Percentiles rank a stretch among this genome's conserved stretches.
phyloP scores from a whole-genome alignment of 2,888 invertebrate genomes.

The Phoronis australis region DNA sequence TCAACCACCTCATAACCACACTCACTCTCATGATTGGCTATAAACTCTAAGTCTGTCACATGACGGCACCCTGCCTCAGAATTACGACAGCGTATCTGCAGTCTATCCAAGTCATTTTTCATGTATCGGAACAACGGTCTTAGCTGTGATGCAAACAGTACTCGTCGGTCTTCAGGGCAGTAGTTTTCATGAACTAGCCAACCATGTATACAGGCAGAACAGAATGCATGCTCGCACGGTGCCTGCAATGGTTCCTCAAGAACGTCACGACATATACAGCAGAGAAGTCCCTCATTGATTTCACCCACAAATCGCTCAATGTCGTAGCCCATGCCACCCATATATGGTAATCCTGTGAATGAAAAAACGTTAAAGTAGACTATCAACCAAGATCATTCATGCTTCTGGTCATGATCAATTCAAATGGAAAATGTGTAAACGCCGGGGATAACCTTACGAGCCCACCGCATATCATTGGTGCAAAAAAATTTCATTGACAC shows the following conservation, averaged over 20 bases:
- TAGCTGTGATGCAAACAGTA: constrained; percentile 20
- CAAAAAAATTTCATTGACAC: no score
- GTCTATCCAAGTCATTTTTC: constrained; percentile 29
- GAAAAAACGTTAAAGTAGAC: no score
- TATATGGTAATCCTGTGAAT: no score
- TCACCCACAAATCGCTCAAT: constrained; percentile 28
- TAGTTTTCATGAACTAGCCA: constrained; percentile 36
- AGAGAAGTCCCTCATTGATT: constrained; percentile 36
- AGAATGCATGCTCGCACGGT: constrained; percentile 44
- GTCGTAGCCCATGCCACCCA: constrained; percentile 43
- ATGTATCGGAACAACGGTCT: constrained; percentile 33
- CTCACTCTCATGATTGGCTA: constrained; percentile 23
- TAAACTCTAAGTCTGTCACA: constrained; percentile 23
- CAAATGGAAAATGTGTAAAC: no score
- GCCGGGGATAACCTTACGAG: no score
- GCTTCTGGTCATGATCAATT: no score
- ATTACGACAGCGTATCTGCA: constrained; percentile 29
- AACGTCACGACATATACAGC: constrained; percentile 38
- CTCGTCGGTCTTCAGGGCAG: constrained; percentile 37
- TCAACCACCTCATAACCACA: constrained; percentile 21
- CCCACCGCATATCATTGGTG: no score
- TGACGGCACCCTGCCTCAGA: constrained; percentile 23
- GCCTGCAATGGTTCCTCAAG: constrained; percentile 38
- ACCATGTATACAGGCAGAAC: constrained; percentile 32
- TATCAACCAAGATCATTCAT: no score